Conservation (phyloP, 1,140 invertebrate genomes). For the Nomia melanderi region DNA sequence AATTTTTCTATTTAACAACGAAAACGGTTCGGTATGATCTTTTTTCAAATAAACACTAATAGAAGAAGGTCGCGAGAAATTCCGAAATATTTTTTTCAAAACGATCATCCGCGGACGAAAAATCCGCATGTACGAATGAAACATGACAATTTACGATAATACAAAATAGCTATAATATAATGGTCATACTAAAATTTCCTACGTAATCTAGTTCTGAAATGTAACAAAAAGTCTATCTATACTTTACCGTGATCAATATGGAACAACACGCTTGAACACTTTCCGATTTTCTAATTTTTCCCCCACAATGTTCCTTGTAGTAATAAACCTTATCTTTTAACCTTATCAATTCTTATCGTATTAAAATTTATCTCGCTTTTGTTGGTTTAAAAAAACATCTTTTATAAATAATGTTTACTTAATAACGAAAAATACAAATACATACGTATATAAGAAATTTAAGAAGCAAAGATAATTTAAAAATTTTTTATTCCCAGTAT, state of each 20-base stretch:
- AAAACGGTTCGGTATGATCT: background rate
- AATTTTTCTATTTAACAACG: background rate
- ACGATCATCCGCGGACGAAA: background rate
- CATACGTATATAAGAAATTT: background rate
- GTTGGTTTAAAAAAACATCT: background rate
- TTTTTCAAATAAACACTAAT: background rate
- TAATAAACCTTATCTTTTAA: background rate
- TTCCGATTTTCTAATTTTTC: background rate
- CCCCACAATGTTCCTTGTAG: background rate
- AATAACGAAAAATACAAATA: too few relatives aligned
- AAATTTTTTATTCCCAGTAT: slow-evolving; percentile 1
- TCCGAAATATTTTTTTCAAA: background rate
- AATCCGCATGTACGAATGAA: background rate
- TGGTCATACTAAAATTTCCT: slow-evolving; percentile 8
- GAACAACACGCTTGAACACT: background rate
- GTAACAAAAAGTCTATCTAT: background rate
- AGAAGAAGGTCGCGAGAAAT: background rate
- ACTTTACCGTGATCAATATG: background rate
- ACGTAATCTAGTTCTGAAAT: background rate
- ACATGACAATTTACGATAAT: slow-evolving; percentile 6
- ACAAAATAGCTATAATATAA: background rate
- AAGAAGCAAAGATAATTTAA: background rate
- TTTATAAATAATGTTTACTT: background rate
- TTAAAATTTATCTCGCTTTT: background rate
- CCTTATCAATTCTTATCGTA: slow-evolving; percentile 3